Evolutionary conservation across 2,888 invertebrate genomes (phyloP), one percentile per base, ranked within the genome.

Genomic region (Chesias legatella): DNA sequence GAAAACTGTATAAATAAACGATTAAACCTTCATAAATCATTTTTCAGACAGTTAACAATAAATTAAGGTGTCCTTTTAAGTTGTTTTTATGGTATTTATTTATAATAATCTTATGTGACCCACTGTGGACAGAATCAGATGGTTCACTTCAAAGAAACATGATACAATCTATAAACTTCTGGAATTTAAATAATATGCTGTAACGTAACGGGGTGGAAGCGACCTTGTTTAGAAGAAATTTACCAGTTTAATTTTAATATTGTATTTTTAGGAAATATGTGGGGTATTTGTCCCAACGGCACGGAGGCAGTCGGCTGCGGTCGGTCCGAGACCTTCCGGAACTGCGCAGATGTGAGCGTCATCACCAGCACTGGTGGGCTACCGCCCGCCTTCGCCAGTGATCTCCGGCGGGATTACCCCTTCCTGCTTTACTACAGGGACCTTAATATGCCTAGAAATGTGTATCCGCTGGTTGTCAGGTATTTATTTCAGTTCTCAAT

Each of bases 281-380:
- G 97, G 97, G 97, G 97, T 4, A 91, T 90, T 10, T 96, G 96
- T 65, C 79, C 91, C 0, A 95, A 96, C 70, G 96, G 96, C 27
- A 95, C 95, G 0, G 94, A 95, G 66, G 94, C 94, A 0, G 93
- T 95, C 1, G 96, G 97, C 1, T 97, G 96, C 67, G 97, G 97
- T n/a, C 90, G 92, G 51, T 94, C 96, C 6, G 97, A 97, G 81
- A 96, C 95, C 0, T 97, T 97, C 80, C 89, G 95, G 45, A 97
- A 97, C 73, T 97, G 97, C 68, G 96, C 97, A 0, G 97, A 97
- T 72, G 91, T 97, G 41, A 92, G 92, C 38, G 94, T 97, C 53
- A 86, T 94, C 5, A 94, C 95, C 20, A 95, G 92, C 72, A 94
- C 94, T 1, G 94, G 92, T 2, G 94, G 93, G 36, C 90, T 94